Conservation (phyloP, 2,113 vertebrate genomes). For the Arvicanthis niloticus region DNA sequence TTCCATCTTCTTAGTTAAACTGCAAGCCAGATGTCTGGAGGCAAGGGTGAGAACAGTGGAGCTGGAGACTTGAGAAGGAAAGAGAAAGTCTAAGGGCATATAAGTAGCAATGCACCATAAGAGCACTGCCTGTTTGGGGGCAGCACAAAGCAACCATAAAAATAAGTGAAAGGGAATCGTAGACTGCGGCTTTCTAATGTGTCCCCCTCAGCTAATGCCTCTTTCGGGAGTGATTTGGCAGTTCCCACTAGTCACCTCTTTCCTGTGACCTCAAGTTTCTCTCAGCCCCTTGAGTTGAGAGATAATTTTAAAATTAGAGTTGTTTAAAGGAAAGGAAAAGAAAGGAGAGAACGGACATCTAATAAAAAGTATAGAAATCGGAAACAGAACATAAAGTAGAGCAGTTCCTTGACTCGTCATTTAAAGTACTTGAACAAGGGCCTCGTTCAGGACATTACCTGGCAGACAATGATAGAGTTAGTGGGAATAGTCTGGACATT, state of each 20-base stretch:
- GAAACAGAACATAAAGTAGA: background rate
- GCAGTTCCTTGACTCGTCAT: background rate
- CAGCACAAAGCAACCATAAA: background rate
- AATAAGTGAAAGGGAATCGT: background rate
- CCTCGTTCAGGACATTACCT: background rate
- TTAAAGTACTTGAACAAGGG: background rate
- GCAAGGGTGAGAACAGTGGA: background rate
- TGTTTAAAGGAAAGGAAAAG: background rate
- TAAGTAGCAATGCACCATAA: background rate
- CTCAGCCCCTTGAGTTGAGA: background rate
- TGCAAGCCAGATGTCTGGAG: background rate
- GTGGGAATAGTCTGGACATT: background rate
- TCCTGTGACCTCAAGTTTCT: background rate
- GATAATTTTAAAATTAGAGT: conserved; percentile 12
- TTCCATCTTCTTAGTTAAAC: background rate
- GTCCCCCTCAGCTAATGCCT: background rate
- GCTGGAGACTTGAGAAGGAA: background rate
- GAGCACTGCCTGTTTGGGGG: background rate
- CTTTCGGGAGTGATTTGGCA: background rate
- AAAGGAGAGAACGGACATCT: background rate
- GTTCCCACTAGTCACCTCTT: background rate
- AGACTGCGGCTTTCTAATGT: background rate
- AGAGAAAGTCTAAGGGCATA: background rate
- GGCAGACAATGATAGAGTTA: background rate
- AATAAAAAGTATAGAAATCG: background rate